Conservation (phyloP, 2,888 invertebrate species). For the Blastobasis lacticolella region DNA sequence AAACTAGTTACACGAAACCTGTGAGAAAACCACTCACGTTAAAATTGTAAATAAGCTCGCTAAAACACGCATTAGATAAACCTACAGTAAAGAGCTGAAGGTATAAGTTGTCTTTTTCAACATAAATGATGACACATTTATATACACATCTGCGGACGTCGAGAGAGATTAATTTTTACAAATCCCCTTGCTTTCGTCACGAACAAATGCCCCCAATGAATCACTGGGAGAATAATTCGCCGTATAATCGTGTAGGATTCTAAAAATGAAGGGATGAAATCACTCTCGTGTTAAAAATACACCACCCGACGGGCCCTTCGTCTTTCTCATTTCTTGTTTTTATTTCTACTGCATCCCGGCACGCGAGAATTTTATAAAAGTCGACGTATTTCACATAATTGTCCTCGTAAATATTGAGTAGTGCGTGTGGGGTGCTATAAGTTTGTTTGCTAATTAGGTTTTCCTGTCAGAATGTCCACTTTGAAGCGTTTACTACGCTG, state of each 20-base stretch:
- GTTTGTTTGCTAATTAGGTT: no score
- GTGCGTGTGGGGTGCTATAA: no score
- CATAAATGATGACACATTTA: no score
- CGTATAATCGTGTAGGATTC: conserved; percentile 29
- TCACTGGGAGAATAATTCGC: conserved; percentile 9
- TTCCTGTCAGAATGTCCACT: no score
- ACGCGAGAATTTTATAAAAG: conserved; percentile 12
- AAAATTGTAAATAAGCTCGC: no score
- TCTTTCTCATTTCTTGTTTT: conserved; percentile 52
- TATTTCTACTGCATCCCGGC: conserved; percentile 12
- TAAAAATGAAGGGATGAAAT: conserved; percentile 47
- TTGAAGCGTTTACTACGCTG: no score
- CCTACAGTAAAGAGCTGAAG: no score
- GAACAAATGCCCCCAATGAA: conserved; percentile 5
- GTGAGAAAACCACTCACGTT: no score
- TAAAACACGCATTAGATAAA: no score
- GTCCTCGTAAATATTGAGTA: conserved; percentile 13
- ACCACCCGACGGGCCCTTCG: conserved; percentile 41
- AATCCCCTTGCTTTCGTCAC: conserved; percentile 1
- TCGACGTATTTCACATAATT: conserved; percentile 9
- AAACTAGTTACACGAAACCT: no score
- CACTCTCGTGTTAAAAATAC: conserved; percentile 47
- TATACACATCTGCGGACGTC: no score
- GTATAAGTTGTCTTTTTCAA: no score
- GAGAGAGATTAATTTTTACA: neutral